phyloP scores from a whole-genome alignment of 2,888 invertebrate genomes.

The Altica lythri region DNA sequence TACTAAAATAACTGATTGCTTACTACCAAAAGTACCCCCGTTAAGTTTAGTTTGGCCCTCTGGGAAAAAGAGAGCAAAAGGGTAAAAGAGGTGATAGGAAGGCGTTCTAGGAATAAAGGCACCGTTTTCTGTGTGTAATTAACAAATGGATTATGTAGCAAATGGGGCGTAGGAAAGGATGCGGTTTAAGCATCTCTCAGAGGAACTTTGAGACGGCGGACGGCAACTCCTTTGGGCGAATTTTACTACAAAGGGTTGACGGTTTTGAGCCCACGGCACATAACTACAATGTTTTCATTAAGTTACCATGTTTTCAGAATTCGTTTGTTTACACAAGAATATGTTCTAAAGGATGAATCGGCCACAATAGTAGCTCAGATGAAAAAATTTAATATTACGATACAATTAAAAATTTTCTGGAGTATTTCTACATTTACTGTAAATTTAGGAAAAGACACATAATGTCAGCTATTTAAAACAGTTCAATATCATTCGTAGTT shows the following conservation, averaged over 20 bases:
- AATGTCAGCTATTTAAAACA: too few relatives aligned
- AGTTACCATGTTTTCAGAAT: conserved; percentile 6
- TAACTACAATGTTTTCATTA: conserved; percentile 14
- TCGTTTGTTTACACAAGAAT: too few relatives aligned
- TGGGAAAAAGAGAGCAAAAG: conserved; percentile 13
- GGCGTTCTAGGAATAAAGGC: conserved; percentile 7
- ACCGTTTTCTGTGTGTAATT: conserved; percentile 36
- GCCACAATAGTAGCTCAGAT: too few relatives aligned
- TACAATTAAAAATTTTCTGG: too few relatives aligned
- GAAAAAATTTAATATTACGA: too few relatives aligned
- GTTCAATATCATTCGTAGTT: too few relatives aligned
- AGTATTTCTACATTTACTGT: too few relatives aligned
- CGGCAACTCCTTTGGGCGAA: conserved; percentile 27
- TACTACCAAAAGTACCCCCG: conserved; percentile 6
- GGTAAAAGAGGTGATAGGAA: conserved; percentile 19
- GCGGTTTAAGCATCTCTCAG: conserved; percentile 42
- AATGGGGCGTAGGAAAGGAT: conserved; percentile 42
- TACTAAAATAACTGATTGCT: background rate
- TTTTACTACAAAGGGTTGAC: conserved; percentile 18
- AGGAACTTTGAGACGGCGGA: conserved; percentile 31
- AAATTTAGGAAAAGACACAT: too few relatives aligned
- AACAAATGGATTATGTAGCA: conserved; percentile 46
- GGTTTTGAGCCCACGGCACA: conserved; percentile 7
- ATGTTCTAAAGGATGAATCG: too few relatives aligned
- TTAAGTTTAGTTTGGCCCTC: conserved; percentile 10